Evolutionary conservation across 2,113 vertebrate species (phyloP).

Genomic region (Odobenus rosmarus): DNA sequence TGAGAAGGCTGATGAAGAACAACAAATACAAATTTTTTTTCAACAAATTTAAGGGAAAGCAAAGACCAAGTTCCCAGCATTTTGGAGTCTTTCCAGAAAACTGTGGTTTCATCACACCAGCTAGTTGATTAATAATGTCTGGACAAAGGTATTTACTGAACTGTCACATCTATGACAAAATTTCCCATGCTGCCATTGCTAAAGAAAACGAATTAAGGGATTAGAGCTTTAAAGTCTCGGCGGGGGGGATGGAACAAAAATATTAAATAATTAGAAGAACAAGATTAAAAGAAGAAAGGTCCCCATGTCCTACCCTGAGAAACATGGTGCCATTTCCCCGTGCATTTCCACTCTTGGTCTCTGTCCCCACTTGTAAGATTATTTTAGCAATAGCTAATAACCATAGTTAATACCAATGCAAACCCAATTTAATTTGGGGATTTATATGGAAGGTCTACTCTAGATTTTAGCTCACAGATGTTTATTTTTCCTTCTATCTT

Average conservation of each 20-base stretch:
- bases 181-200: conserved; percentile 59
- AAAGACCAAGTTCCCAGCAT: conserved; percentile 63
- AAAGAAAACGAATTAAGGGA: conserved; percentile 39
- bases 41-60: conserved; percentile 53
- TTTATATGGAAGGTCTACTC: background rate
- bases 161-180: conserved; percentile 59
- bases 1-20: background rate
- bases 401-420: background rate
- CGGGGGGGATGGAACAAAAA: background rate
- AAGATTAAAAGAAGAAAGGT: background rate
- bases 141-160: conserved; percentile 68
- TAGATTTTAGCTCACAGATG: background rate
- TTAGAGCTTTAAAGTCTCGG: conserved; percentile 16
- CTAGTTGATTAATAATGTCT: conserved; percentile 6
- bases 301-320: background rate
- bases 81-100: conserved; percentile 44
- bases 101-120: background rate
- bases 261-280: background rate
- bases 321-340: background rate
- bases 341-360: background rate
- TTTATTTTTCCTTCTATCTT: background rate
- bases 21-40: background rate
- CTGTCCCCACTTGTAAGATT: background rate
- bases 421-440: background rate
- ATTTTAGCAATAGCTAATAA: background rate